phyloP scores from a whole-genome alignment of 2,113 vertebrate species.

The Mystacornis crossleyi region DNA sequence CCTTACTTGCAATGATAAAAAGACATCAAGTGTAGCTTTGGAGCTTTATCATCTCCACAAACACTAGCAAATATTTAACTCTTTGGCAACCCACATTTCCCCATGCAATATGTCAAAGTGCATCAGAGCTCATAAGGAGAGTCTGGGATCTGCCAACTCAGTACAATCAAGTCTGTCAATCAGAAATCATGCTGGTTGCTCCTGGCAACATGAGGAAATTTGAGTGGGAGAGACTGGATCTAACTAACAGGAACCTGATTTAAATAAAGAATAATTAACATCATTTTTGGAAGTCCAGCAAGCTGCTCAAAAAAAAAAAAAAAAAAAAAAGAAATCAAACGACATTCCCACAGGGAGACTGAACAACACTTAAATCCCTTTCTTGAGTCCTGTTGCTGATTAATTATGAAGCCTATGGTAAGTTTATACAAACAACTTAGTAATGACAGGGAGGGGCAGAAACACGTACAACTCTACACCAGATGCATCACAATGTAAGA shows the following conservation, averaged over 20 bases:
- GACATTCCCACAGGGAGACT: neutral
- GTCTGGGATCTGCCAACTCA: constrained; percentile 6
- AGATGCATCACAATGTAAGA: neutral
- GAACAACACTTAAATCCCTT: neutral
- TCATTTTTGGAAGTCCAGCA: neutral
- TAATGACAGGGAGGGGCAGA: neutral
- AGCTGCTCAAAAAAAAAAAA: constrained; percentile 2
- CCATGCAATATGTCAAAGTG: constrained; percentile 45
- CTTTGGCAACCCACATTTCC: constrained; percentile 14
- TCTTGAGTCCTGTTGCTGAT: neutral
- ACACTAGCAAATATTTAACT: constrained; percentile 70
- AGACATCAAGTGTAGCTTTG: neutral
- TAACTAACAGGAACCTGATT: constrained; percentile 22
- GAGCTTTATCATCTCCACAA: constrained; percentile 26
- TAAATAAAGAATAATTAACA: neutral
- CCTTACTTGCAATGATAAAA: constrained; percentile 38
- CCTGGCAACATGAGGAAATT: neutral
- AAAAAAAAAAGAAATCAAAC: neutral
- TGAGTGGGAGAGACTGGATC: neutral
- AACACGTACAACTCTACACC: neutral
- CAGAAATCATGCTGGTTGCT: neutral
- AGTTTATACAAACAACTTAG: neutral
- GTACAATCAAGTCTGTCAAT: neutral
- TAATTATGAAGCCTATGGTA: neutral
- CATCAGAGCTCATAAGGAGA: neutral